phyloP scores from a whole-genome alignment of 2,113 vertebrate species.

The Grantiella picta region DNA sequence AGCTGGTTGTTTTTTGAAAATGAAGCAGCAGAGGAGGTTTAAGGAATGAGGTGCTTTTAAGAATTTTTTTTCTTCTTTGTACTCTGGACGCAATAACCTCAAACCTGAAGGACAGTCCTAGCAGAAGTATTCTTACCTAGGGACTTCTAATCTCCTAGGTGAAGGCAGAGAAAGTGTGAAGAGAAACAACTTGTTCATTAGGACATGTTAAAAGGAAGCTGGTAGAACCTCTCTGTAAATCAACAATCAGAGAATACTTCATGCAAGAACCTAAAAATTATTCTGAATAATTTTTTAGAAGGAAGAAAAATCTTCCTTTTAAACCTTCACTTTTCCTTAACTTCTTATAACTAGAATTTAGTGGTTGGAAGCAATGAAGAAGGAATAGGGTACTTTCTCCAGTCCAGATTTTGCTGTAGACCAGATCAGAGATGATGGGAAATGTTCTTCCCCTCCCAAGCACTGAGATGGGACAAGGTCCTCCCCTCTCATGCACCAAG shows the following conservation, averaged over 20 bases:
- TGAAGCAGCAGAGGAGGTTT: neutral
- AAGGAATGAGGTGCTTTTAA: neutral
- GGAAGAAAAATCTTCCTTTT: neutral
- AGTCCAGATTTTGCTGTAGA: neutral
- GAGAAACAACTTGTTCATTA: neutral
- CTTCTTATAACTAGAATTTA: neutral
- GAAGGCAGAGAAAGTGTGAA: neutral
- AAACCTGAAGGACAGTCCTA: neutral
- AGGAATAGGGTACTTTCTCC: neutral
- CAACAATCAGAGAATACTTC: neutral
- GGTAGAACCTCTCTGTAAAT: neutral
- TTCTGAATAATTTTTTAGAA: neutral
- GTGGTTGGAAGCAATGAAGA: neutral
- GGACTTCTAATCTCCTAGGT: neutral
- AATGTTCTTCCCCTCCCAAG: neutral
- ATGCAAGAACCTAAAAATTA: neutral
- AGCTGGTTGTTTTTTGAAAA: neutral
- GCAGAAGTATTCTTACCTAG: neutral
- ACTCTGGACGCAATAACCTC: neutral
- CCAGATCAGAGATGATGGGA: neutral
- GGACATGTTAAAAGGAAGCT: neutral
- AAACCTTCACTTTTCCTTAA: neutral
- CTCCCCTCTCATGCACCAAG: neutral
- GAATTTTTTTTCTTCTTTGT: neutral
- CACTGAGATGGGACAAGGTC: neutral